Conservation (phyloP, 2,113 vertebrate species). For the Phoenicopterus ruber region DNA sequence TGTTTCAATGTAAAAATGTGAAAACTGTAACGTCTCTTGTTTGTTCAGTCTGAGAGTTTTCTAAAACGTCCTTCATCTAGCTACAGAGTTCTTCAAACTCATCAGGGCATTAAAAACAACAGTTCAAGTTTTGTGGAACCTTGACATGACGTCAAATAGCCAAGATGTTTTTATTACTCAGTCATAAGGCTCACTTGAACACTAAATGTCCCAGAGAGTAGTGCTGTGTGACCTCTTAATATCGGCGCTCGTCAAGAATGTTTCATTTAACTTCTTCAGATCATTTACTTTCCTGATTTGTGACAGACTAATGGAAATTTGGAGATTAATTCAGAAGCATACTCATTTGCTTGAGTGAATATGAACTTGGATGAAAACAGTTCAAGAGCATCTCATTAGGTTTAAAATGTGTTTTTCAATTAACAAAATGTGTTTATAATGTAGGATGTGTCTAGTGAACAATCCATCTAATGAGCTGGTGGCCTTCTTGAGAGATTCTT, state of each 20-base stretch:
- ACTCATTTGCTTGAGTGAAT: conserved; percentile 25
- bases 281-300: conserved; percentile 45
- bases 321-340: conserved; percentile 16
- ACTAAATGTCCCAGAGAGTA: background rate
- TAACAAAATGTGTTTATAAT: conserved; percentile 43
- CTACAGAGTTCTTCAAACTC: background rate
- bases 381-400: conserved; percentile 2
- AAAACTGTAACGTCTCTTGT: background rate
- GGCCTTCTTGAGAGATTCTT: background rate
- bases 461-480: background rate
- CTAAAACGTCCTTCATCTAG: background rate
- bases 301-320: conserved; percentile 28
- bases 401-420: conserved; percentile 23
- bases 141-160: conserved; percentile 33
- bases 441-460: conserved; percentile 9
- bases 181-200: background rate
- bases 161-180: background rate
- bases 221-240: conserved; percentile 24
- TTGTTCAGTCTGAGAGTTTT: background rate
- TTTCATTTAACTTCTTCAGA: conserved; percentile 40
- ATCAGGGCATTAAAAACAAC: background rate
- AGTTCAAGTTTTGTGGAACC: background rate
- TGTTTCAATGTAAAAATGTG: background rate
- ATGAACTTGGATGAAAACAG: conserved; percentile 16
- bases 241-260: background rate